Evolutionary conservation across 2,113 vertebrate species (phyloP).

Genomic region (Cololabis saira): DNA sequence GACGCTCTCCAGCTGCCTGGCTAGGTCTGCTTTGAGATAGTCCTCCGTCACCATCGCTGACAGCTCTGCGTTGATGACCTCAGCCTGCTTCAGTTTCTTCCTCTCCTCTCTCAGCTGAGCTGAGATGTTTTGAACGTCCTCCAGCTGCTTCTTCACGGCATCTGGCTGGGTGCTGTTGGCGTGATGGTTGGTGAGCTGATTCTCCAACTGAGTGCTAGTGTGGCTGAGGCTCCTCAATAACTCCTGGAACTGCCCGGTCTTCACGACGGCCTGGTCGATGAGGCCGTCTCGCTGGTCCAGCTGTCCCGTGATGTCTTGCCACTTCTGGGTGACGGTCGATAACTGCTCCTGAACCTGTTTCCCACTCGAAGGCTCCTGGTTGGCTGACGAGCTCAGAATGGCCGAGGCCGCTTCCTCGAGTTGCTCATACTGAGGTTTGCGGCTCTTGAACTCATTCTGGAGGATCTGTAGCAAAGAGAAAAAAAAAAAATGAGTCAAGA

Average conservation of each 20-base stretch:
- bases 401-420: conserved; percentile 84
- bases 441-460: conserved; percentile 95
- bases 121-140: conserved; percentile 85
- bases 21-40: conserved; percentile 93
- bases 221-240: conserved; percentile 85
- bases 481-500: not conserved
- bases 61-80: conserved; percentile 86
- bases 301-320: conserved; percentile 89
- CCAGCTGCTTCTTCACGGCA: conserved; percentile 90
- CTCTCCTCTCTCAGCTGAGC: conserved; percentile 87
- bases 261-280: conserved; percentile 89
- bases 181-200: conserved; percentile 83
- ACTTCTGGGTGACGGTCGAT: conserved; percentile 87
- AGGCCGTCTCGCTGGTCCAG: conserved; percentile 86
- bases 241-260: conserved; percentile 89
- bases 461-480: conserved; percentile 84
- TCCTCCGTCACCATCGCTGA: conserved; percentile 90
- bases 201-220: conserved; percentile 83
- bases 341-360: conserved; percentile 87
- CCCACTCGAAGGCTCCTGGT: conserved; percentile 79
- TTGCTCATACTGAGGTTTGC: conserved; percentile 91
- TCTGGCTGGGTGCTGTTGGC: conserved; percentile 86
- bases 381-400: conserved; percentile 85
- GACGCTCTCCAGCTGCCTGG: conserved; percentile 89
- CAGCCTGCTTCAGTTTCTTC: conserved; percentile 86